Evolutionary conservation across 2,888 invertebrate genomes (phyloP), one percentile per base, ranked within the genome.

Genomic region (Euproctis similis): DNA sequence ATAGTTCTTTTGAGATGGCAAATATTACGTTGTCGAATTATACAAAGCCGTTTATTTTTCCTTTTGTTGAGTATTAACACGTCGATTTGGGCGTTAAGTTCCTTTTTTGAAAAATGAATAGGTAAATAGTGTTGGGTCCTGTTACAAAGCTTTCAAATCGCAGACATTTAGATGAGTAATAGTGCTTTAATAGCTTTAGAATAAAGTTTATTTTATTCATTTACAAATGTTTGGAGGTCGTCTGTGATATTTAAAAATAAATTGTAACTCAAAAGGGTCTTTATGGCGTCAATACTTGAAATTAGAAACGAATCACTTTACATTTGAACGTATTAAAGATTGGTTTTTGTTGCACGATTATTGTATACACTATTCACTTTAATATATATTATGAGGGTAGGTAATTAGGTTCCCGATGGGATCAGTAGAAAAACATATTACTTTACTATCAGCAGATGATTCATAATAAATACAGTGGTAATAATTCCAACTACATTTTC

Each of bases 1-100:
- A 11, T 6, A 3, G 7, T 6, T 9, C 26, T 24, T 6, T 2
- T 4, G n/a, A n/a, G n/a, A 5, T 2, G n/a, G 12, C 17, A 9
- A 16, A 19, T 19, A 12, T 20, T 39, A 25, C 12, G 27, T 38
- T 24, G 50, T 58, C 32, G 56, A 61, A 67, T 72, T 72, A 74
- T 54, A 80, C 75, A 81, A 82, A 81, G 78, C 75, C 77, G 81
- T 81, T 82, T 84, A 84, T 81, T 80, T 78, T 75, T 72, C 70
- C 69, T 69, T 80, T 81, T 82, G 82, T 82, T 40, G 56, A 52
- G 60, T 71, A 76, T 81, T 80, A 80, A 71, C 60, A 72, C 70
- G 70, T 69, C 80, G 80, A 82, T 82, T 80, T 82, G 81, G 82
- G 82, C 80, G 82, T 82, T 76, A 74, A 78, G 74, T 80, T 81